Evolutionary conservation across 2,797 vertebrate genomes (phyloP).

Genomic region (Gallinago nigripennis): DNA sequence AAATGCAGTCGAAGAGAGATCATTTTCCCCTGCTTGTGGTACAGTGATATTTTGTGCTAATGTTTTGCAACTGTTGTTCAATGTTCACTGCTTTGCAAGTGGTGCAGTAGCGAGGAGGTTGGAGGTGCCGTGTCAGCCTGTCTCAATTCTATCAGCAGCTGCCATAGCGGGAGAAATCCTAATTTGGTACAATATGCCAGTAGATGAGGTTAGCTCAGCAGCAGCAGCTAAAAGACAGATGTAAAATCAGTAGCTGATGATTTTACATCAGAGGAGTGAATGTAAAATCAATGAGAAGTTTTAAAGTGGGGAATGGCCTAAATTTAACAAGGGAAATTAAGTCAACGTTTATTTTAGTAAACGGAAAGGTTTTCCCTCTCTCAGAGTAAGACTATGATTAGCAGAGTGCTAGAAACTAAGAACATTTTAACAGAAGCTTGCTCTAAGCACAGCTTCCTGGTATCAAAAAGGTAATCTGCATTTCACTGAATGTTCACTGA

Average conservation of each 20-base stretch:
- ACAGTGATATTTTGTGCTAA: neutral
- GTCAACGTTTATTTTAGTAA: constrained; percentile 28
- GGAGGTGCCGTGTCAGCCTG: neutral
- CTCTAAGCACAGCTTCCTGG: neutral
- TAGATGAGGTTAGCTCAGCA: constrained; percentile 15
- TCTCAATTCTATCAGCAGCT: neutral
- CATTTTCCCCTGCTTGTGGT: neutral
- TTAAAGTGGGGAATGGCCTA: constrained; percentile 30
- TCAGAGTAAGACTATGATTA: neutral
- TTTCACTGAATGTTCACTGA: neutral
- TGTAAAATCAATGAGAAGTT: constrained; percentile 64
- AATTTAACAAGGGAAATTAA: constrained; percentile 53
- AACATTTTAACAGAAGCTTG: neutral
- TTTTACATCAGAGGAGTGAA: constrained; percentile 42
- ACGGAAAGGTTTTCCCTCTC: neutral
- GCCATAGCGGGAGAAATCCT: neutral
- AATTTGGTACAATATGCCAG: neutral
- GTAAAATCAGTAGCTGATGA: constrained; percentile 63
- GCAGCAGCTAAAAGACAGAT: constrained; percentile 35
- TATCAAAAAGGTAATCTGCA: neutral
- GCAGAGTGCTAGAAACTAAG: neutral
- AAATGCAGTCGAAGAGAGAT: neutral
- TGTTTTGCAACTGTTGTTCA: neutral
- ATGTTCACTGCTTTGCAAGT: neutral
- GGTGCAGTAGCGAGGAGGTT: neutral